These are phyloP conservation scores for Semibalanus balanoides DNA, from an alignment of 1,140 invertebrate genomes.

Conservation along the genomic window DNA sequence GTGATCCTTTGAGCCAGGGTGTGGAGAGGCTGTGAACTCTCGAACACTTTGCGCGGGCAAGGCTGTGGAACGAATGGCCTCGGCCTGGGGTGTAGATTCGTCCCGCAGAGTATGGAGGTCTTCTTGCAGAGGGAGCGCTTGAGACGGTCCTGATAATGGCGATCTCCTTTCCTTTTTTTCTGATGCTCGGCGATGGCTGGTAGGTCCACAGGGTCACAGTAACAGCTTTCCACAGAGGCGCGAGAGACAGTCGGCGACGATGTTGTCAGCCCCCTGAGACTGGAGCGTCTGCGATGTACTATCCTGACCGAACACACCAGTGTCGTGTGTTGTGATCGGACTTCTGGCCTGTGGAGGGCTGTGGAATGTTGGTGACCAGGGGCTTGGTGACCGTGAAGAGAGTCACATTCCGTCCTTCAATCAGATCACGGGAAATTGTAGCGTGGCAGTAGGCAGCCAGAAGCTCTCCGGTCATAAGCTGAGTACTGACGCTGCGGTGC, in stretches of 20 bases:
- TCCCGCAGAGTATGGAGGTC: background rate
- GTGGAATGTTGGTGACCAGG: no score
- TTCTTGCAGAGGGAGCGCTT: background rate
- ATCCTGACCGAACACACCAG: background rate
- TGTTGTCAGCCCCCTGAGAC: background rate
- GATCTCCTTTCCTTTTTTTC: background rate
- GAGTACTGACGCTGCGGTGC: slow-evolving; percentile 26
- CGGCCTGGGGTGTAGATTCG: background rate
- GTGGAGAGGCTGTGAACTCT: no score
- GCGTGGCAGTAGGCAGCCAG: slow-evolving; percentile 32
- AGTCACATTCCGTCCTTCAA: slow-evolving; percentile 28
- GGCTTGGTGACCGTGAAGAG: slow-evolving; percentile 32
- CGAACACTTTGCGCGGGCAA: background rate
- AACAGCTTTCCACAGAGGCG: background rate
- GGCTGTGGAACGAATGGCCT: background rate
- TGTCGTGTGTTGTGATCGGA: background rate
- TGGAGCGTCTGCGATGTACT: background rate
- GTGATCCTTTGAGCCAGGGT: no score
- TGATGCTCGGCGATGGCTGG: background rate
- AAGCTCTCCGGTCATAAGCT: slow-evolving; percentile 33
- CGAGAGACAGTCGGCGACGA: background rate
- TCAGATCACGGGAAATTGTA: slow-evolving; percentile 30
- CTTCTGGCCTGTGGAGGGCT: slow-evolving; percentile 19
- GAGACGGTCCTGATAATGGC: background rate
- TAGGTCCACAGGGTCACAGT: background rate